Conservation (phyloP, 2,888 invertebrate genomes). For the Leucophora obtusa region DNA sequence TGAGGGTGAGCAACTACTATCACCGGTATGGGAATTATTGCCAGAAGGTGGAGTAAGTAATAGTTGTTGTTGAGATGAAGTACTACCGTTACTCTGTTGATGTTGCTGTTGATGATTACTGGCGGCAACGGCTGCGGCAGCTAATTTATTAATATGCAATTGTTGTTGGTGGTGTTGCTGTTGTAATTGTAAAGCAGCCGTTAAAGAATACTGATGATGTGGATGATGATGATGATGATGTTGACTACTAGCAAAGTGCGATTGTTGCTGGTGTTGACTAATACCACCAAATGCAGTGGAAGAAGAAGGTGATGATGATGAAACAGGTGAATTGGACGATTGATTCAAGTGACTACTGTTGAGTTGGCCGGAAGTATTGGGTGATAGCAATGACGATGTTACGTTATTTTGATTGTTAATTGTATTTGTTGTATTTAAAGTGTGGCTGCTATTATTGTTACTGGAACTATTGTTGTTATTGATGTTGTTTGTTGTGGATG, state of each 20-base stretch:
- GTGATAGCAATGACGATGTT: constrained; percentile 71
- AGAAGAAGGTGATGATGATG: constrained; percentile 77
- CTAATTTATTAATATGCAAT: constrained; percentile 75
- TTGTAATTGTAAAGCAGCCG: constrained; percentile 75
- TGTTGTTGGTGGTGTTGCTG: constrained; percentile 71
- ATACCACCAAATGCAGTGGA: constrained; percentile 69
- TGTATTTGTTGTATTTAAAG: constrained; percentile 46
- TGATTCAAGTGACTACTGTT: constrained; percentile 72
- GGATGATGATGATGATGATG: constrained; percentile 67
- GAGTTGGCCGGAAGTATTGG: constrained; percentile 63
- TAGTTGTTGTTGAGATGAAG: constrained; percentile 66
- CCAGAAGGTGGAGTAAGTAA: constrained; percentile 74
- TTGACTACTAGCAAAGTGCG: constrained; percentile 55
- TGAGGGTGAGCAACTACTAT: constrained; percentile 74
- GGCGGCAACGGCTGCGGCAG: constrained; percentile 74
- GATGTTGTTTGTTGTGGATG: constrained; percentile 76
- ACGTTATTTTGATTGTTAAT: constrained; percentile 50
- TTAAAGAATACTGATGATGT: constrained; percentile 79
- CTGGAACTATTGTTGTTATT: constrained; percentile 74
- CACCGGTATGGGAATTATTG: constrained; percentile 74
- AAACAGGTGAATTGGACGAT: constrained; percentile 76
- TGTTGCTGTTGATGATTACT: constrained; percentile 64
- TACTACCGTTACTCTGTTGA: constrained; percentile 61
- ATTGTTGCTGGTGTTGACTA: constrained; percentile 68
- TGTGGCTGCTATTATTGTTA: constrained; percentile 57